Base-by-base conservation (phyloP, 1,140 invertebrate species). In the Yoshiicerus persimilis region DNA sequence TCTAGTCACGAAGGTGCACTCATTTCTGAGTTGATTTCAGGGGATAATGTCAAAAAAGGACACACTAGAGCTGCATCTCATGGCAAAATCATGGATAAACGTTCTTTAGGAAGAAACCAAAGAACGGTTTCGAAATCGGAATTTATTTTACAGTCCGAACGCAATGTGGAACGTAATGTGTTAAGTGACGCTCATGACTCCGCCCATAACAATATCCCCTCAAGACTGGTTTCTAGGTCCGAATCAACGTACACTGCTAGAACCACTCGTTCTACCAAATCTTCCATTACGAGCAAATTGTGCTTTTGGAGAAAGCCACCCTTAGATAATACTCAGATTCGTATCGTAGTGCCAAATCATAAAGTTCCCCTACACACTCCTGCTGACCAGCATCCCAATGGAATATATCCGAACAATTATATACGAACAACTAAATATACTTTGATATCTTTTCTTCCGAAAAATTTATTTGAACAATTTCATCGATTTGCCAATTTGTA, bases 381-480 rank as follows among this genome's bases (percentile, higher is more conserved):
- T 9, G 93, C 94, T 11, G 96, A 95, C 91, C 94, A 95, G 86
- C 97, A 98, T 92, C 97, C 97, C 0, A 99, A 99, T 92, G 95
- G 95, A 0, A 93, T 93, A 20, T 96, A 95, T 92, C 94, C 95
- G 70, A 94, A 95, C 91, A 99, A 99, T 93, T 92, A 93, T 92
- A 96, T 99, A 91, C 94, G 96, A 91, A 99, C 98, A 92, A 99
- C 98, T 4, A 99, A 99, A 93, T 99, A 99, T 92, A 98, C 97
- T 6, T 91, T 97, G 39, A 93, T 99, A 39, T 98, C 96, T 91
- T 99, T 99, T 93, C 93, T 99, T 91, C 98, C 98, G 13, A 98
- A 98, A 92, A 99, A 99, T 93, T 93, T 99, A 32, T 95, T 99
- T 92, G 98, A 99, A 93, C 98, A 99, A 93, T 99, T 99, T 93